These are phyloP conservation scores for Raja brachyura DNA, from an alignment of 2,113 vertebrate genomes.

Conservation along the genomic window DNA sequence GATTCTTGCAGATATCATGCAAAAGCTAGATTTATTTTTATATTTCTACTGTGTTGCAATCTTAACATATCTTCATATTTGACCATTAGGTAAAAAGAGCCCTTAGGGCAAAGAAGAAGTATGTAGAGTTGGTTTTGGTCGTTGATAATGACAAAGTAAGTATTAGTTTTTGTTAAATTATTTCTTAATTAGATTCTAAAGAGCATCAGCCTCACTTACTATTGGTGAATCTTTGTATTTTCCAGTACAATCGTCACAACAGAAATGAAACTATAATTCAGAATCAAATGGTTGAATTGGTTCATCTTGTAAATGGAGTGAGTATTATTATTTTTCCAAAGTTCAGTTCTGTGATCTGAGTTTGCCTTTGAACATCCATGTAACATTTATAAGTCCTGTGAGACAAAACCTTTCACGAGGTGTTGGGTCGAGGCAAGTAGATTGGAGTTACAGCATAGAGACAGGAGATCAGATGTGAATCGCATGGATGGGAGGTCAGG, in stretches of 20 bases:
- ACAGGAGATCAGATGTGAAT: not conserved
- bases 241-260: conserved; percentile 59
- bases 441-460: not conserved
- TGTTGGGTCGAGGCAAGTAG: not conserved
- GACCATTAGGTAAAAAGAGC: conserved; percentile 62
- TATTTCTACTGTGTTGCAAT: not conserved
- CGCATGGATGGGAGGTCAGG: not conserved
- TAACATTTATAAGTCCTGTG: not conserved
- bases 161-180: not conserved
- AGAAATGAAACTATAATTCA: conserved; percentile 53
- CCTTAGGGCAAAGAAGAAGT: conserved; percentile 64
- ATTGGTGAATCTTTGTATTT: conserved; percentile 40
- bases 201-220: not conserved
- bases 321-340: conserved; percentile 43
- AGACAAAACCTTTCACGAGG: not conserved
- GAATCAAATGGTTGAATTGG: conserved; percentile 65
- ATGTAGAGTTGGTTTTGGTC: conserved; percentile 72
- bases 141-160: conserved; percentile 73
- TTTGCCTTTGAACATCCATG: not conserved
- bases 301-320: conserved; percentile 75
- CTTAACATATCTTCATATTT: conserved; percentile 35
- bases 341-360: not conserved
- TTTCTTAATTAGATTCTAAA: not conserved
- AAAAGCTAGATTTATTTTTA: not conserved
- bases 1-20: not conserved